phyloP scores from a whole-genome alignment of 1,140 invertebrate genomes.

The Musca domestica region DNA sequence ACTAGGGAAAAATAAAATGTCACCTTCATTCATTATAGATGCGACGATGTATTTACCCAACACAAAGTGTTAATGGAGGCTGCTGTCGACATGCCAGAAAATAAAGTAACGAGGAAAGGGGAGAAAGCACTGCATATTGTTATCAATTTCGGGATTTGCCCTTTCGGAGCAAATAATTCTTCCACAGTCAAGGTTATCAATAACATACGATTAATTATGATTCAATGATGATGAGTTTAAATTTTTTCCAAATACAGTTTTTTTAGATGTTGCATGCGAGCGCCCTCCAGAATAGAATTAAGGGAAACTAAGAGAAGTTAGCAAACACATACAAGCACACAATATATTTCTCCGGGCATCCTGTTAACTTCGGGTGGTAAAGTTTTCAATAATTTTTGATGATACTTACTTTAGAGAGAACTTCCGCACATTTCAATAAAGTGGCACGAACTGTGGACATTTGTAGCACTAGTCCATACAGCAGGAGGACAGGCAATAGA shows the following conservation, averaged over 20 bases:
- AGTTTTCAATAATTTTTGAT: neutral
- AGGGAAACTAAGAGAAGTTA: too few relatives aligned
- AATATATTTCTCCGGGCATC: neutral
- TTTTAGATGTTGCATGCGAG: neutral
- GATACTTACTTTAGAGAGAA: neutral
- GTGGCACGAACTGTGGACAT: too few relatives aligned
- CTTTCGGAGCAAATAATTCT: neutral
- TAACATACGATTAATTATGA: conserved; percentile 20
- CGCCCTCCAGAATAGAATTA: too few relatives aligned
- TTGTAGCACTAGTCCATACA: neutral
- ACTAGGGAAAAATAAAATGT: too few relatives aligned
- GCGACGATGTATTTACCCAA: neutral
- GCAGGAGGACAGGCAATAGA: conserved; percentile 1
- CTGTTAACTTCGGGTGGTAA: conserved; percentile 8
- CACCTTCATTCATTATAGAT: too few relatives aligned
- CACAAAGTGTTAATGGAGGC: conserved; percentile 9
- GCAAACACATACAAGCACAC: too few relatives aligned
- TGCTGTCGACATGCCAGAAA: neutral
- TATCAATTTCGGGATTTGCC: neutral
- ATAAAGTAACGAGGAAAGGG: neutral
- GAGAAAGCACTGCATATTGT: conserved; percentile 6
- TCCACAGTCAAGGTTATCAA: conserved; percentile 17
- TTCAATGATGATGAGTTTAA: conserved; percentile 19
- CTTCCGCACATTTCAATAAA: neutral
- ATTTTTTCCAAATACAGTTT: neutral